Conservation (phyloP, 1,140 invertebrate species). For the Calycopis cecrops region DNA sequence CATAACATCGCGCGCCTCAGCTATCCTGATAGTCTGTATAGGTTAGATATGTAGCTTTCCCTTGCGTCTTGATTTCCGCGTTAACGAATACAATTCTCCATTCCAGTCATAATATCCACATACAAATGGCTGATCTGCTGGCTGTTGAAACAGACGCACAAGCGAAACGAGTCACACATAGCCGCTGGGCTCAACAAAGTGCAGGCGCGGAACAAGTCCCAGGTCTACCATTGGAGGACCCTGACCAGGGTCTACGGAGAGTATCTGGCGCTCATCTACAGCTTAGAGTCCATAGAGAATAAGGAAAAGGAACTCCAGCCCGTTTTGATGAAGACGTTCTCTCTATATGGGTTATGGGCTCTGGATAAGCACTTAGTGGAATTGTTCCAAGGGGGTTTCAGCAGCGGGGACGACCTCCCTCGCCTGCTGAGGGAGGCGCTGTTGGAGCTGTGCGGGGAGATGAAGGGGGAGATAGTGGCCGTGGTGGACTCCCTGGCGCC, state of each 20-base stretch:
- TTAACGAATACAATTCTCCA: no score
- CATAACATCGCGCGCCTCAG: no score
- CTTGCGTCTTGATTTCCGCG: no score
- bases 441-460: constrained; percentile 79
- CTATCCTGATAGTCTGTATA: neutral
- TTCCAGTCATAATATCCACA: constrained; percentile 82
- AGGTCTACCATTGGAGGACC: constrained; percentile 86
- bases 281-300: constrained; percentile 75
- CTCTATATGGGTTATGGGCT: constrained; percentile 82
- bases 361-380: constrained; percentile 85
- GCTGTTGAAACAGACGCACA: constrained; percentile 81
- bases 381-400: constrained; percentile 82
- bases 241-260: constrained; percentile 86
- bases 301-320: constrained; percentile 68
- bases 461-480: constrained; percentile 86
- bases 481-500: constrained; percentile 91
- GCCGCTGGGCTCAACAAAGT: constrained; percentile 80
- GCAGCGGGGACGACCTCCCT: constrained; percentile 50
- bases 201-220: constrained; percentile 85
- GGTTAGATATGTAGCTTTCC: no score
- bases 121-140: constrained; percentile 92
- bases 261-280: constrained; percentile 78
- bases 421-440: constrained; percentile 78
- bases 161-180: constrained; percentile 77
- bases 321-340: constrained; percentile 80